Evolutionary conservation across 2,113 vertebrate species (phyloP).

Genomic region (Limnothrissa miodon): DNA sequence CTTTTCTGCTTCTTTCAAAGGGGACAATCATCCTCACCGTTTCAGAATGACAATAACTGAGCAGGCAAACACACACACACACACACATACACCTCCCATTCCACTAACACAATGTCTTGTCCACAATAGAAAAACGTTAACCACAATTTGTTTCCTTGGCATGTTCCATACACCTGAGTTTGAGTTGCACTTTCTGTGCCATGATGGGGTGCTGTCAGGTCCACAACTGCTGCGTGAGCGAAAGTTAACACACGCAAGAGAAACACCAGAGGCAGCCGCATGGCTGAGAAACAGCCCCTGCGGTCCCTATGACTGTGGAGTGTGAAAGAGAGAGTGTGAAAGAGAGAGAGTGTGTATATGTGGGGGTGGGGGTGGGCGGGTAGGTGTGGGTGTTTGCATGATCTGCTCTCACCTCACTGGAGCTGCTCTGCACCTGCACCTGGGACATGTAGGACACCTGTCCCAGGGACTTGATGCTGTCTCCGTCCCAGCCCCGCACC

Average conservation of each 20-base stretch:
- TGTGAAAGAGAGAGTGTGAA: not conserved
- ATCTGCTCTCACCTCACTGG: conserved; percentile 80
- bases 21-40: not conserved
- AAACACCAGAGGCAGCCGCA: conserved; percentile 15
- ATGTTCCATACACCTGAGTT: not conserved
- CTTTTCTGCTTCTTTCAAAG: conserved; percentile 13
- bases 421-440: conserved; percentile 82
- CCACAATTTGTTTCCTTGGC: no score
- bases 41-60: not conserved
- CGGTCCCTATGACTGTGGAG: not conserved
- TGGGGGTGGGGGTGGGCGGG: not conserved
- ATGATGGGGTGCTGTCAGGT: not conserved
- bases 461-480: conserved; percentile 90
- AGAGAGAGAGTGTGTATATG: not conserved
- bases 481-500: conserved; percentile 94
- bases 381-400: not conserved
- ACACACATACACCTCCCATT: not conserved
- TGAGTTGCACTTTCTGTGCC: not conserved
- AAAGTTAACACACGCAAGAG: not conserved
- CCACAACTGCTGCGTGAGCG: conserved; percentile 21
- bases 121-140: not conserved
- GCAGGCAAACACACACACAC: not conserved
- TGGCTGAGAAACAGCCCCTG: conserved; percentile 10
- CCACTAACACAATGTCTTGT: not conserved
- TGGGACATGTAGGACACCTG: conserved; percentile 89